Evolutionary conservation across 2,797 vertebrate genomes (phyloP).

Genomic region (Gymnoscopelus microlampas): DNA sequence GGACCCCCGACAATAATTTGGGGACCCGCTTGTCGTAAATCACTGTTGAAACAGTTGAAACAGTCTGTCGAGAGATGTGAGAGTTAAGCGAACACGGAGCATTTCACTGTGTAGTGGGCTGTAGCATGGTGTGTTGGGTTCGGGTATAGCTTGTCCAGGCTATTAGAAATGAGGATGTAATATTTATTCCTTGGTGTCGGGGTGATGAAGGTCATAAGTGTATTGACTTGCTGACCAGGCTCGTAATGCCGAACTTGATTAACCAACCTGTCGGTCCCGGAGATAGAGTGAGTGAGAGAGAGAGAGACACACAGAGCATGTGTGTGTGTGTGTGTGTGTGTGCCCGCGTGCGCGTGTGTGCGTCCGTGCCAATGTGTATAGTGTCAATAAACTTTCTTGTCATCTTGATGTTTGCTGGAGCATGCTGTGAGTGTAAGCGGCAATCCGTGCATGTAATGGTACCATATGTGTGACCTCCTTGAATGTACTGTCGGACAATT

Average conservation of each 20-base stretch:
- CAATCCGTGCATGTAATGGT: slow-evolving; percentile 77
- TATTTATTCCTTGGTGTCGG: slow-evolving; percentile 63
- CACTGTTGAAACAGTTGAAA: too few relatives aligned
- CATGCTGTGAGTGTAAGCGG: slow-evolving; percentile 53
- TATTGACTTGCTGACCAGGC: slow-evolving; percentile 73
- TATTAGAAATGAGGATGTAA: slow-evolving; percentile 69
- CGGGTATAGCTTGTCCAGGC: slow-evolving; percentile 37
- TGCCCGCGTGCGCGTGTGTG: slow-evolving; percentile 1
- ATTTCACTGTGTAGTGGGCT: slow-evolving; percentile 12
- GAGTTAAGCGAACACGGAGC: too few relatives aligned
- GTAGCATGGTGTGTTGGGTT: too few relatives aligned
- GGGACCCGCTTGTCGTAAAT: too few relatives aligned
- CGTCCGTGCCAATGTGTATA: slow-evolving; percentile 30
- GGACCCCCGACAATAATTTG: too few relatives aligned
- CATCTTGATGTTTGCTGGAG: slow-evolving; percentile 65
- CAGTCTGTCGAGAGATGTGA: too few relatives aligned
- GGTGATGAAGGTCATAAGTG: slow-evolving; percentile 63
- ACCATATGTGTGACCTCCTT: slow-evolving; percentile 77
- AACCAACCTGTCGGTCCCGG: slow-evolving; percentile 56
- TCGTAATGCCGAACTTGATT: slow-evolving; percentile 67
- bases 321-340: slow-evolving; percentile 1
- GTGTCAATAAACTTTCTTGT: slow-evolving; percentile 74
- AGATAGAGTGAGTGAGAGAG: slow-evolving; percentile 30
- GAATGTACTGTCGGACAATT: slow-evolving; percentile 68
- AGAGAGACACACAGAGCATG: not conserved